Base-by-base conservation (phyloP, 2,888 invertebrate species). In the Thumatha senex region DNA sequence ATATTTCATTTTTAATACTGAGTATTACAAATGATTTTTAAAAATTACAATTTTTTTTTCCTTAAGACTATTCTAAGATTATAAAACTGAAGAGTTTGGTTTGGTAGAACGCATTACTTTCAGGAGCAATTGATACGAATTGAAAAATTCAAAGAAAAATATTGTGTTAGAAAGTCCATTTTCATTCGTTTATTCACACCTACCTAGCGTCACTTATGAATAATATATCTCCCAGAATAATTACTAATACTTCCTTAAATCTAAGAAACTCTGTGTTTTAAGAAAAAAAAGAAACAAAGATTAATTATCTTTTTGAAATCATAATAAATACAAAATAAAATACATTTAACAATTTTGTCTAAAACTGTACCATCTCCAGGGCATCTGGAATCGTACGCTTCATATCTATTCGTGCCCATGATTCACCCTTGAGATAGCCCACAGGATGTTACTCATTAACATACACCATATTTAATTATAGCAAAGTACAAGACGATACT, bases 371-470 rank as follows among this genome's bases (percentile, higher is more conserved):
- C 29, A 30, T 45, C 42, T 34, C 34, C 42, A 24, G 18, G 35
- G 14, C 51, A 51, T 50, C 54, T 63, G 53, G 42, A 13, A 15
- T 38, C 36, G 35, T 38, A 51, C 51, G 53, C 48, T 58, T 58
- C 59, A 71, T 72, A 64, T 59, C 57, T 38, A 45, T 45, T 45
- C 36, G 36, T 51, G 59, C 49, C 44, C 63, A 58, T 77, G 76
- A 77, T 62, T 78, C 75, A 75, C 51, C 55, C 47, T 53, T 46
- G 55, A 63, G 60, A 59, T 60, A 58, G 48, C 48, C 48, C 48
- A 56, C 71, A 77, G 78, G 76, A 78, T 73, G 70, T 64, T 53
- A 46, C 65, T 72, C 63, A 71, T 74, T 74, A 73, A 54, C 68
- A 72, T 69, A 54, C 56, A 52, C 57, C 56, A 39, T 48, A 24